Evolutionary conservation across 2,113 vertebrate species (phyloP).

Genomic region (Prolemur simus): DNA sequence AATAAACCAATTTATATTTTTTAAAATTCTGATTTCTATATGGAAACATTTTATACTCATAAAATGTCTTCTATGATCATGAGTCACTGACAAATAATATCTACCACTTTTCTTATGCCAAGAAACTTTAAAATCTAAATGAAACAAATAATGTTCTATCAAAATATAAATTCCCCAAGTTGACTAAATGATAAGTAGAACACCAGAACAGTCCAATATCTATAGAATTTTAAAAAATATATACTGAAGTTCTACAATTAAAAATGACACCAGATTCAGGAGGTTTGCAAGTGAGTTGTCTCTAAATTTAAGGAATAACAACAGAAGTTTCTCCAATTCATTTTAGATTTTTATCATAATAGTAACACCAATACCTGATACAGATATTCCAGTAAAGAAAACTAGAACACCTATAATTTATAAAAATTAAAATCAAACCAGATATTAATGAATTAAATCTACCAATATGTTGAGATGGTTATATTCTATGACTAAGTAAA

Average conservation of each 20-base stretch:
- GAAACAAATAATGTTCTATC: not conserved
- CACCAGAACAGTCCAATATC: not conserved
- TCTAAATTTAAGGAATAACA: not conserved
- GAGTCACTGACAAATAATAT: not conserved
- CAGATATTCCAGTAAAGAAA: not conserved
- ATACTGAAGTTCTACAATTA: not conserved
- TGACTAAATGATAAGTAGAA: not conserved
- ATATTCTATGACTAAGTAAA: not conserved
- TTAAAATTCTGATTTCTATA: not conserved
- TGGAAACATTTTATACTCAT: not conserved
- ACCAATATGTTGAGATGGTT: not conserved
- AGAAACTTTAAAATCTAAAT: conserved; percentile 16
- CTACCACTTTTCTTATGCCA: not conserved
- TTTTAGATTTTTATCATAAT: not conserved
- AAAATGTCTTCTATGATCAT: conserved; percentile 7
- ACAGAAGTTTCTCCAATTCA: not conserved
- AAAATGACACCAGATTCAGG: conserved; percentile 11
- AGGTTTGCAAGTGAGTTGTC: not conserved
- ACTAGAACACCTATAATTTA: not conserved
- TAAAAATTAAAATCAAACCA: conserved; percentile 40
- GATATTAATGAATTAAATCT: not conserved
- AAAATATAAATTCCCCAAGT: conserved; percentile 15
- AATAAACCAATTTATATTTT: not conserved
- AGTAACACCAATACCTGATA: not conserved
- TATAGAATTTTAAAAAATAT: not conserved